phyloP scores from a whole-genome alignment of 2,797 vertebrate species.

The Falco columbarius region DNA sequence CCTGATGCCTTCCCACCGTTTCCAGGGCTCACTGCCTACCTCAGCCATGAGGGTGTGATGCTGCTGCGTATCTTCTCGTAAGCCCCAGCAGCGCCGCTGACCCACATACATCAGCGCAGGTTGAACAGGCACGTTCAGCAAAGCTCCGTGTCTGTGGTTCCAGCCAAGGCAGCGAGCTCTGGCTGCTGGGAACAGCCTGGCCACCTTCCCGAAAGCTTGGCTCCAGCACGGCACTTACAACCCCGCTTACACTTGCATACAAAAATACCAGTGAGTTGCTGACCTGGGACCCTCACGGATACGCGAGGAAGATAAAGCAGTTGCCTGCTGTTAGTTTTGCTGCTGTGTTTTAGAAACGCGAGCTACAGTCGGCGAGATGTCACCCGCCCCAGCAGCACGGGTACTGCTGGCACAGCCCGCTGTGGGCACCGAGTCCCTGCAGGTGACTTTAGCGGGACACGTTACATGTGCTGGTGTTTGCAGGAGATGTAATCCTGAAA shows the following conservation, averaged over 20 bases:
- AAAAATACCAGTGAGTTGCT: neutral
- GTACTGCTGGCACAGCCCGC: neutral
- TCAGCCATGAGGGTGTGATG: fast-evolving
- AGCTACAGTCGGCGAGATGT: neutral
- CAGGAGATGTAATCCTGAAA: neutral
- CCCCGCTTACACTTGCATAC: fast-evolving
- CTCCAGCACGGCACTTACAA: fast-evolving
- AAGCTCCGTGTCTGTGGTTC: fast-evolving
- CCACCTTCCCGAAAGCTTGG: neutral
- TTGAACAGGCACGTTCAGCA: fast-evolving
- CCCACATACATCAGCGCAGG: fast-evolving
- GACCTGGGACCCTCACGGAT: fast-evolving
- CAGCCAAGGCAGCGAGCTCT: neutral
- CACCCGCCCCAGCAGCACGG: neutral
- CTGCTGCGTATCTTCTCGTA: neutral
- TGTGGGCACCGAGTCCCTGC: neutral
- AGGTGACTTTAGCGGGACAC: neutral
- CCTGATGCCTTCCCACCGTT: neutral
- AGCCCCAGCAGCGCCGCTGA: fast-evolving
- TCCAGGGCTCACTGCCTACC: neutral
- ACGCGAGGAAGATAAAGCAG: fast-evolving
- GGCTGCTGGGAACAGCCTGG: neutral
- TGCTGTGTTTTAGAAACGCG: neutral
- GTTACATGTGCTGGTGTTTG: neutral
- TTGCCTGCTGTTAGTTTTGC: fast-evolving